Percentiles rank a stretch among this genome's conserved stretches.
Conservation (phyloP, 1,140 invertebrate genomes). For the Trichonephila clavata region DNA sequence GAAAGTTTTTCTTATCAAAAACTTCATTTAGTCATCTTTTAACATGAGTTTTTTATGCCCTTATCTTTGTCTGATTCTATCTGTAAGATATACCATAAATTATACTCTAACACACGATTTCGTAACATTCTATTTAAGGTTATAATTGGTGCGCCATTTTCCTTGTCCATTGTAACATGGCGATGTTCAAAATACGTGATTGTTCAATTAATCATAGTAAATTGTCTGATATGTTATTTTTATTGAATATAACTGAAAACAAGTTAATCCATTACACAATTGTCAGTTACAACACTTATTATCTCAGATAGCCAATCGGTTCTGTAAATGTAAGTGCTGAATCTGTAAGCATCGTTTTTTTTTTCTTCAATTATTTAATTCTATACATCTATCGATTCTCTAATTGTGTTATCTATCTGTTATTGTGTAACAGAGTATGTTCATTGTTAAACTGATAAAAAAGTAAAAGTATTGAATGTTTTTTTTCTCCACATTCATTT, state of each 20-base stretch:
- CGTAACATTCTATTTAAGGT: neutral
- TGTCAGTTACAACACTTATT: neutral
- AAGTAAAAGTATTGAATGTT: too few relatives aligned
- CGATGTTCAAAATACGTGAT: neutral
- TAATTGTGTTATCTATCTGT: neutral
- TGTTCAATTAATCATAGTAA: neutral
- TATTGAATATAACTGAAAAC: neutral
- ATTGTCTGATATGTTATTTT: neutral
- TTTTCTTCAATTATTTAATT: neutral
- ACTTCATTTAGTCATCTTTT: neutral
- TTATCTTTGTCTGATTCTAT: neutral
- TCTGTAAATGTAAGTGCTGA: neutral
- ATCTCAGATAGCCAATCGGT: neutral
- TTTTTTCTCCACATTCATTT: too few relatives aligned
- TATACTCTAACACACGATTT: neutral
- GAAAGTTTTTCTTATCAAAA: neutral
- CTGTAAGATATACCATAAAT: neutral
- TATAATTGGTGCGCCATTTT: neutral
- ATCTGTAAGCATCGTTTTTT: neutral
- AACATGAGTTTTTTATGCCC: neutral
- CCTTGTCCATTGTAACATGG: neutral
- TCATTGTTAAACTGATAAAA: too few relatives aligned
- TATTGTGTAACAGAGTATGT: too few relatives aligned
- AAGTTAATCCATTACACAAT: neutral
- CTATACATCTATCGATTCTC: neutral